phyloP scores from a whole-genome alignment of 1,140 invertebrate genomes.

The Chymomyza costata region DNA sequence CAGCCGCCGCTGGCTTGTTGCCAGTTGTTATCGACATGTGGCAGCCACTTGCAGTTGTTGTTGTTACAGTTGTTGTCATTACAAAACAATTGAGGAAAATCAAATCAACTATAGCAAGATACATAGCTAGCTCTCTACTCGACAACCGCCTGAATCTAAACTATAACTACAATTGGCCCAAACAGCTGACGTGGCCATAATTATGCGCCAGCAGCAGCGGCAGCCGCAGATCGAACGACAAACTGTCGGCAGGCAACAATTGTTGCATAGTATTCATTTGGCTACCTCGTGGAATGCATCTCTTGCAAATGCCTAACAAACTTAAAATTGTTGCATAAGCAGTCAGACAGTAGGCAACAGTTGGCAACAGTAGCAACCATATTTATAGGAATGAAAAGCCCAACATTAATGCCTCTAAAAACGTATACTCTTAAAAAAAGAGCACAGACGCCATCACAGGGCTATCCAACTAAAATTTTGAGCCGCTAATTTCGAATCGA shows the following conservation, averaged over 20 bases:
- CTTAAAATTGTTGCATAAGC: constrained; percentile 7
- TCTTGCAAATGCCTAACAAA: constrained; percentile 13
- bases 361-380: too few relatives aligned
- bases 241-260: constrained; percentile 13
- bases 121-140: neutral
- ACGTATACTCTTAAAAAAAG: too few relatives aligned
- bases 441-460: too few relatives aligned
- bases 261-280: constrained; percentile 27
- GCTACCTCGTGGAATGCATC: constrained; percentile 25
- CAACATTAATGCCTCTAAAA: too few relatives aligned
- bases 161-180: constrained; percentile 31
- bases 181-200: constrained; percentile 65
- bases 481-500: too few relatives aligned
- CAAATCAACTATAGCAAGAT: constrained; percentile 43
- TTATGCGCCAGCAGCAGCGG: constrained; percentile 34
- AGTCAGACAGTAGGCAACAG: constrained; percentile 10
- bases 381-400: too few relatives aligned
- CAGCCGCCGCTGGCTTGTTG: neutral
- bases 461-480: too few relatives aligned
- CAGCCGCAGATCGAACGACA: constrained; percentile 6
- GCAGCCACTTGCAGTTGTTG: constrained; percentile 16
- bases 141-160: constrained; percentile 8
- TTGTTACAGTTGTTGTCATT: constrained; percentile 31
- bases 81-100: constrained; percentile 70
- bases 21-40: constrained; percentile 14